These are phyloP conservation scores for Melanostoma mellinum DNA, from an alignment of 2,888 invertebrate species.

Conservation along the genomic window DNA sequence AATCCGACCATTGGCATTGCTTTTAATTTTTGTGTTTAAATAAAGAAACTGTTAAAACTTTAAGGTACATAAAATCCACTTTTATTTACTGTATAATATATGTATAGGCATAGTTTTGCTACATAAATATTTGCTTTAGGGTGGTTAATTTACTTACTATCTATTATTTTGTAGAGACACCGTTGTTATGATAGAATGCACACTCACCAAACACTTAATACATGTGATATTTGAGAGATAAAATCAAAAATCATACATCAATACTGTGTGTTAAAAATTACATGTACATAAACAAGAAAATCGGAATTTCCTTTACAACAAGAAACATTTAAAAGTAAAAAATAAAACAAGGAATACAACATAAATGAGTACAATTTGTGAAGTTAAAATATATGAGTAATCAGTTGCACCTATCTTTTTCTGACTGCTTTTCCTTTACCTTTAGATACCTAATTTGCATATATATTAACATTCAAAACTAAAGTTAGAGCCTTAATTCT, in stretches of 20 bases:
- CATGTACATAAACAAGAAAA: background rate
- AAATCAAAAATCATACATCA: constrained; percentile 33
- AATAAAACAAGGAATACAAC: constrained; percentile 17
- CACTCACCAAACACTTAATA: constrained; percentile 34
- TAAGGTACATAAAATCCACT: constrained; percentile 58
- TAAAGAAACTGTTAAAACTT: too few relatives aligned
- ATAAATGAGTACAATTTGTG: constrained; percentile 38
- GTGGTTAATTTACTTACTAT: constrained; percentile 44
- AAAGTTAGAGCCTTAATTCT: constrained; percentile 26
- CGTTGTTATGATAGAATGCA: constrained; percentile 39
- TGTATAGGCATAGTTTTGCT: constrained; percentile 53
- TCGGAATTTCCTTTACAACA: constrained; percentile 3
- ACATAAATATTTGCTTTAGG: constrained; percentile 58
- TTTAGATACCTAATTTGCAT: background rate
- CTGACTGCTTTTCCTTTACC: too few relatives aligned
- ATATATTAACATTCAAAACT: constrained; percentile 7
- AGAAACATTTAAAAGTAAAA: constrained; percentile 20
- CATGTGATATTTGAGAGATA: constrained; percentile 19
- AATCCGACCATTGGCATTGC: too few relatives aligned
- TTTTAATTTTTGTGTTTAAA: too few relatives aligned
- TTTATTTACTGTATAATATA: constrained; percentile 59
- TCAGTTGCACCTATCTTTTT: constrained; percentile 8
- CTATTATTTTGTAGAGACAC: constrained; percentile 41
- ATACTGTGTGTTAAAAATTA: constrained; percentile 54
- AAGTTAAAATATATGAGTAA: constrained; percentile 33